Evolutionary conservation across 2,797 vertebrate genomes (phyloP).

Genomic region (Botia almorhae): DNA sequence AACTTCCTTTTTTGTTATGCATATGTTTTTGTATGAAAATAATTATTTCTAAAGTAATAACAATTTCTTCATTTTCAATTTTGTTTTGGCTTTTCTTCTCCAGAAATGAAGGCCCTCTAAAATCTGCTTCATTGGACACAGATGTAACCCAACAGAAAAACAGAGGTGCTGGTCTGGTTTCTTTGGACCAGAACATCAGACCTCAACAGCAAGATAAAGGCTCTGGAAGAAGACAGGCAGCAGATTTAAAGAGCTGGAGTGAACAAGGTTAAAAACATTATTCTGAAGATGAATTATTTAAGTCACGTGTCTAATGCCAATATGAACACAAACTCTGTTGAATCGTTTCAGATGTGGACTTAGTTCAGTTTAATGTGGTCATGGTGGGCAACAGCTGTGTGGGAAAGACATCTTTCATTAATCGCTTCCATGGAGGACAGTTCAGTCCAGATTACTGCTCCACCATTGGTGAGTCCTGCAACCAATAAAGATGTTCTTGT

Average conservation of each 20-base stretch:
- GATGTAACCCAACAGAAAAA: not conserved
- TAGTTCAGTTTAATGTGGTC: conserved; percentile 82
- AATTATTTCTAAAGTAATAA: not conserved
- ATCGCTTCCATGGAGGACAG: conserved; percentile 77
- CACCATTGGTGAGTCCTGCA: conserved; percentile 83
- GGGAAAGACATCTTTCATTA: conserved; percentile 92
- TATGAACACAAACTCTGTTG: not conserved
- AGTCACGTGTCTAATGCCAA: not conserved
- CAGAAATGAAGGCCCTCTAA: conserved; percentile 12
- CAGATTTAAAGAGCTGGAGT: conserved; percentile 40
- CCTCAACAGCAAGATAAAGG: conserved; percentile 8
- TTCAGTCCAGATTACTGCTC: conserved; percentile 74
- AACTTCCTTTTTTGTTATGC: too few species aligned
- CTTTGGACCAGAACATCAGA: conserved; percentile 33
- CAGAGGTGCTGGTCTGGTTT: conserved; percentile 28
- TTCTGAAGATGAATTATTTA: not conserved
- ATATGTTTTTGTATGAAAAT: not conserved
- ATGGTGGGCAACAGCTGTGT: conserved; percentile 89
- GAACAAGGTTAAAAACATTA: conserved; percentile 25
- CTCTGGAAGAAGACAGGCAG: conserved; percentile 19
- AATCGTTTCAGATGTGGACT: conserved; percentile 51
- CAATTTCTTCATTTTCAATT: not conserved
- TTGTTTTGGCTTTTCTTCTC: not conserved
- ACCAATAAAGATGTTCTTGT: conserved; percentile 19
- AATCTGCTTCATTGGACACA: conserved; percentile 1